phyloP scores from a whole-genome alignment of 2,797 vertebrate species.

The Fringilla coelebs region DNA sequence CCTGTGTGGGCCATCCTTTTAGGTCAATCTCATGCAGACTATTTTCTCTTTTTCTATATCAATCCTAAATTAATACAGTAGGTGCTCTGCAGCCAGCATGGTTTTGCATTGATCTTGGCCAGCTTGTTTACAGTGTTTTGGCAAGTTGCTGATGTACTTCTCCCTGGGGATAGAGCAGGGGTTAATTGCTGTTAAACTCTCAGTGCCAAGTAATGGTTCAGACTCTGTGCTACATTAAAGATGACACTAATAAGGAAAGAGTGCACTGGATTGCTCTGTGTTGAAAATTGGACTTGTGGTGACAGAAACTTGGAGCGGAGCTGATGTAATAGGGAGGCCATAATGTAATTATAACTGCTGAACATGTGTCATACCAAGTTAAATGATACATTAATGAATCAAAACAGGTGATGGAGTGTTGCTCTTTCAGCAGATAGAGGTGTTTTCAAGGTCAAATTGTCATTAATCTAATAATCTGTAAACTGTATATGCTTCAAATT shows the following conservation, averaged over 20 bases:
- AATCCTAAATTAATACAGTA: constrained; percentile 76
- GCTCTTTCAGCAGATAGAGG: constrained; percentile 77
- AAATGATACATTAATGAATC: constrained; percentile 82
- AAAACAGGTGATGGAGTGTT: constrained; percentile 81
- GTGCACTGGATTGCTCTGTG: constrained; percentile 78
- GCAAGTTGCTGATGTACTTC: constrained; percentile 84
- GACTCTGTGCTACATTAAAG: constrained; percentile 85
- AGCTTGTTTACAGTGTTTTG: constrained; percentile 89
- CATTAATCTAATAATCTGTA: constrained; percentile 80
- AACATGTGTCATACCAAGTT: constrained; percentile 81
- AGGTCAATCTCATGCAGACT: constrained; percentile 60
- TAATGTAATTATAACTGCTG: constrained; percentile 82
- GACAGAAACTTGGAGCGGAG: constrained; percentile 81
- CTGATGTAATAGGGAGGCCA: constrained; percentile 78
- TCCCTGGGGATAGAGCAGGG: constrained; percentile 83
- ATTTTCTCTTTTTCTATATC: constrained; percentile 59
- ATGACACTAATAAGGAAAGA: constrained; percentile 88
- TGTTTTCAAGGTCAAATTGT: constrained; percentile 78
- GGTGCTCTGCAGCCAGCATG: constrained; percentile 70
- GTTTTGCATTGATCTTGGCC: constrained; percentile 81
- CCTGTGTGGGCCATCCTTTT: constrained; percentile 22
- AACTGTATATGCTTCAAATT: constrained; percentile 75
- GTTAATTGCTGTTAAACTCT: constrained; percentile 92
- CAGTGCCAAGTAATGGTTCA: constrained; percentile 83
- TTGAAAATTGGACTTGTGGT: constrained; percentile 80